Evolutionary conservation across 37 sponge, comb jelly and placozoan species (phyloP), one percentile per base, ranked within the genome.

Genomic region (Axinella damicornis): DNA sequence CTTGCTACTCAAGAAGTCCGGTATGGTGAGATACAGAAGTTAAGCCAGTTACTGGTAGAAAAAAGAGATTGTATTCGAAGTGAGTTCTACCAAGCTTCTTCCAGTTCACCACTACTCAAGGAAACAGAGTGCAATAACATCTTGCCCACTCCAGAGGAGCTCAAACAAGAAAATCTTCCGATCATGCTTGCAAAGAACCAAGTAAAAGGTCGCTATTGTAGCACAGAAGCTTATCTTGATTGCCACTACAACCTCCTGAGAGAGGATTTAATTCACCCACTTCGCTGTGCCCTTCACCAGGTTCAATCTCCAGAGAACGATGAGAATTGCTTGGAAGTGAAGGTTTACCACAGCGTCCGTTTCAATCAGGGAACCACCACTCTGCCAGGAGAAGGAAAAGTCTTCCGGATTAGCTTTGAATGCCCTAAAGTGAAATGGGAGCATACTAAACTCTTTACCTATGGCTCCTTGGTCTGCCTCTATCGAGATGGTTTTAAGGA

Each of bases 401-500:
- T 34, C 20, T 54, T 79, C 27, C n/a, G 54, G 28, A 80, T 91
- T 53, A 33, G 53, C 20, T 88, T 93, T 66, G 61, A 52, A 1
- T 59, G 5, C 39, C 28, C 34, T 2, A 40, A 65, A 18, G 70
- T 89, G 27, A 73, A 68, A 24, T 93, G 93, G 93, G 68, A 89
- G 6, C 86, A 63, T 30, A 63, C 69, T 15, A 81, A 84, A 52
- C 41, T 83, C 16, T 73, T 93, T 2, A 73, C 65, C 18, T 89
- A 75, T 67, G 93, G 93, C 0, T 71, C 85, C 57, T 82, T 93
- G 14, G 59, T 93, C 22, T 93, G 93, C 69, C 62, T 93, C 18
- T 84, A 82, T 28, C 24, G 65, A 52, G 77, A 89, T 69, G 30
- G 25, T 16, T 89, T 89, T 57, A 31, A 60, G 0, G 59, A 16